Conservation (phyloP, 2,797 vertebrate species). For the Sylvia borin region DNA sequence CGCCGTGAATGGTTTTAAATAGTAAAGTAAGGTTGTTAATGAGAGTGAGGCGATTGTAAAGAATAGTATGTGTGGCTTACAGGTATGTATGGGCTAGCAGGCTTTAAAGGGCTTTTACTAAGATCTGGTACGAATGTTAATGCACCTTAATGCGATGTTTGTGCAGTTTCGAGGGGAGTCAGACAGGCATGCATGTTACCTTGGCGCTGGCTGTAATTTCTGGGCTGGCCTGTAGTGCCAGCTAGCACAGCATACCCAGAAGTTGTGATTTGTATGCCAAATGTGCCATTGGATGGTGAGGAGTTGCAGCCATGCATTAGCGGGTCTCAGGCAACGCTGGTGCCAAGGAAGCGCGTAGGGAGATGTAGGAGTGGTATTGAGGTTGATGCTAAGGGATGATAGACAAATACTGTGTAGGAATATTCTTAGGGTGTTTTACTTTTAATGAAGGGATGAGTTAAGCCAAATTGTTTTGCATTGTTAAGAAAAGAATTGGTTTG, state of each 20-base stretch:
- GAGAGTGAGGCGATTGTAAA: slow-evolving; percentile 36
- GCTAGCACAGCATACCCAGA: slow-evolving; percentile 44
- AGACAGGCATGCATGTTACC: slow-evolving; percentile 70
- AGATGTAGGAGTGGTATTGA: slow-evolving; percentile 66
- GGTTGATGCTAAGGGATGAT: slow-evolving; percentile 73
- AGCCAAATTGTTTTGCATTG: slow-evolving; percentile 83
- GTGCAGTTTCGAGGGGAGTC: slow-evolving; percentile 41
- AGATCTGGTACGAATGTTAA: slow-evolving; percentile 58
- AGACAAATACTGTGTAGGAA: slow-evolving; percentile 74
- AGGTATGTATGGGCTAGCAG: not conserved
- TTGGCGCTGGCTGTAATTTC: slow-evolving; percentile 68
- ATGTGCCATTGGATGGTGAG: slow-evolving; percentile 56
- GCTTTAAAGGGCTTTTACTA: slow-evolving; percentile 55
- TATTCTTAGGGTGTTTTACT: slow-evolving; percentile 78
- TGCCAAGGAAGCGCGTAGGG: slow-evolving; percentile 27
- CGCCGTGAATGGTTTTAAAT: not conserved
- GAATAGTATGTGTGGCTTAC: slow-evolving; percentile 3
- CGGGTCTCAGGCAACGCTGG: slow-evolving; percentile 63
- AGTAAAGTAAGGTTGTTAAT: not conserved
- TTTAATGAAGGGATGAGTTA: slow-evolving; percentile 81
- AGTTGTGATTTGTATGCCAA: slow-evolving; percentile 63
- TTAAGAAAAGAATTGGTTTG: slow-evolving; percentile 86
- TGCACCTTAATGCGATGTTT: slow-evolving; percentile 52
- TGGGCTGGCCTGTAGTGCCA: slow-evolving; percentile 57
- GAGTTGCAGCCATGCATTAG: slow-evolving; percentile 63